A percentile compares a stretch with the other conserved stretches of the same genome.
phyloP scores from a whole-genome alignment of 2,797 vertebrate genomes.

The Selene dorsalis region DNA sequence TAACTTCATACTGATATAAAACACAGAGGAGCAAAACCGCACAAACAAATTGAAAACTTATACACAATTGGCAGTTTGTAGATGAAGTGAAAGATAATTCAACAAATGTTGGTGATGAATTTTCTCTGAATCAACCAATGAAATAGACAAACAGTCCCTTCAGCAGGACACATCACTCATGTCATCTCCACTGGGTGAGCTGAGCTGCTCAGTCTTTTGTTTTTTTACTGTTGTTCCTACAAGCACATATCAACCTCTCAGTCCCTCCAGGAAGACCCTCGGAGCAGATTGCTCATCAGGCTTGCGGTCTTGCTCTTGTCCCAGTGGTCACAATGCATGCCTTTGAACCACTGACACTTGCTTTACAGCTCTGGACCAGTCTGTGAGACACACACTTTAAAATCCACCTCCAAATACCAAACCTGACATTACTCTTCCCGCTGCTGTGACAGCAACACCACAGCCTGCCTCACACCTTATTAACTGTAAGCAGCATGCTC shows the following conservation, averaged over 20 bases:
- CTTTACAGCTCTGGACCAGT: constrained; percentile 33
- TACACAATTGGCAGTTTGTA: not conserved
- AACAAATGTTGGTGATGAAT: not conserved
- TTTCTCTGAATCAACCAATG: not conserved
- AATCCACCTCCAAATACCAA: constrained; percentile 32
- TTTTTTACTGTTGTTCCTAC: constrained; percentile 23
- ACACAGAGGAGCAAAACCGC: not conserved
- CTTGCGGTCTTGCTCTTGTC: constrained; percentile 22
- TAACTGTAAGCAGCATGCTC: constrained; percentile 59
- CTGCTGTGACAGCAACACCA: constrained; percentile 49
- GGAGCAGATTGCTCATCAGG: constrained; percentile 43
- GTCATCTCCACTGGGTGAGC: not conserved
- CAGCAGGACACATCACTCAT: not conserved
- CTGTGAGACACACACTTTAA: constrained; percentile 33
- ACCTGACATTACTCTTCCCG: constrained; percentile 28
- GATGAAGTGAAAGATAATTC: not conserved
- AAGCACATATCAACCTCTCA: constrained; percentile 32
- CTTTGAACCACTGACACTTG: constrained; percentile 50
- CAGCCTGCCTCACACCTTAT: constrained; percentile 58
- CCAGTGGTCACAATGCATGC: constrained; percentile 34
- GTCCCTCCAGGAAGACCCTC: constrained; percentile 11
- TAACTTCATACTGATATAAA: not conserved
- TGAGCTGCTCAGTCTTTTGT: not conserved
- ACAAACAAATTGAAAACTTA: not conserved
- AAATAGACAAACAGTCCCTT: not conserved